Base-by-base conservation (phyloP, 2,113 vertebrate genomes). In the Ahaetulla prasina region DNA sequence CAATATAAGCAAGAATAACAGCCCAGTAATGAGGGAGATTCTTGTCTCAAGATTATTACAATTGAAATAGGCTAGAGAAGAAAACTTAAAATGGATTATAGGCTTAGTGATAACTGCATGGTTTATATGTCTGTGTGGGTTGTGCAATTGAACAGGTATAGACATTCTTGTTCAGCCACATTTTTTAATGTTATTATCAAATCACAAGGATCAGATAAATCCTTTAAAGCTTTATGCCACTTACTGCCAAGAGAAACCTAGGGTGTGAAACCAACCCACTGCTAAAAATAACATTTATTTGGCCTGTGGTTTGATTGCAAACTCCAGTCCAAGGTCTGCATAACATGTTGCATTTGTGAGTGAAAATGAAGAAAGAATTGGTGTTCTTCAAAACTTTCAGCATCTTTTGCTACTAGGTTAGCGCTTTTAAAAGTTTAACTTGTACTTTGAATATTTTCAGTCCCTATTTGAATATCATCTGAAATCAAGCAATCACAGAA, bases 301-400 rank as follows among this genome's bases (percentile, higher is more conserved):
- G 57, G 35, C 68, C 43, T 88, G 54, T 45, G 68, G n/a, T 80
- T 94, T 94, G 50, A 91, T 92, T 53, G 92, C 93, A 96, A 91
- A 0, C 8, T 53, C 50, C 39, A 27, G 89, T 89, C 20, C 52
- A 35, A 50, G 88, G 92, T 49, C 52, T 95, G 25, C 80, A 93
- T 94, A 95, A 89, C 4, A 93, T 94, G 90, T 57, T 93, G 23
- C 91, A 91, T 2, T 20, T 0, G 55, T 87, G 47, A 52, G 14
- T 63, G 23, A 80, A 92, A 86, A 85, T 18, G 8, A 57, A 23
- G 53, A 18, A 88, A 93, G 54, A 85, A 35, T 68, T 60, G 35
- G 91, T 91, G 68, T 85, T 55, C 95, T 89, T 80, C 30, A 27
- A 50, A 87, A 52, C 22, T 94, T 95, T 91, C 89, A 89, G 80